These are phyloP conservation scores for Protonemura montana DNA, from an alignment of 2,888 invertebrate species.

Conservation along the genomic window DNA sequence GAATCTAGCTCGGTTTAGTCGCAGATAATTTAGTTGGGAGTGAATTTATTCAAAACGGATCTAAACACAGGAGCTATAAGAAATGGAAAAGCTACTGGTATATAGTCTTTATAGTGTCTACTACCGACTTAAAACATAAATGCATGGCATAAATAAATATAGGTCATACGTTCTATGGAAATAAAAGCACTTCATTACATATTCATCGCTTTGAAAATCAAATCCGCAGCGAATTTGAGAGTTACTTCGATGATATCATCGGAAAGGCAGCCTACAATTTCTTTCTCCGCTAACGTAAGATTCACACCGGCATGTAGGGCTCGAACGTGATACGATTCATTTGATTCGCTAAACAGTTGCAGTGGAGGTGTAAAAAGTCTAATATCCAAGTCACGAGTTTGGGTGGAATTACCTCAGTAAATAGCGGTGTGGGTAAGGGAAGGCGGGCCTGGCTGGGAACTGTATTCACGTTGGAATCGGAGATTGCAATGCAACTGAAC, in stretches of 20 bases:
- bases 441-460: background rate
- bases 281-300: background rate
- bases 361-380: constrained; percentile 7
- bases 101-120: background rate
- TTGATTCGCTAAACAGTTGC: constrained; percentile 23
- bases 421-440: background rate
- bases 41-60: background rate
- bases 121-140: background rate
- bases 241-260: constrained; percentile 1
- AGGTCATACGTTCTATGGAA: background rate
- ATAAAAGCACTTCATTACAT: constrained; percentile 12
- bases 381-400: constrained; percentile 15
- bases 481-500: background rate
- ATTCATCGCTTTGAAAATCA: constrained; percentile 12
- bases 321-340: background rate
- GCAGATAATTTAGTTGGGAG: background rate
- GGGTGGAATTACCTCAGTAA: background rate
- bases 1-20: background rate
- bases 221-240: background rate
- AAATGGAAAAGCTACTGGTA: background rate
- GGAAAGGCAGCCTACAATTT: background rate
- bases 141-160: constrained; percentile 12
- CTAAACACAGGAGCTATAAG: background rate
- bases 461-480: constrained; percentile 12
- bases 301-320: background rate